phyloP scores from a whole-genome alignment of 1,140 invertebrate genomes.

The Contarinia nasturtii region DNA sequence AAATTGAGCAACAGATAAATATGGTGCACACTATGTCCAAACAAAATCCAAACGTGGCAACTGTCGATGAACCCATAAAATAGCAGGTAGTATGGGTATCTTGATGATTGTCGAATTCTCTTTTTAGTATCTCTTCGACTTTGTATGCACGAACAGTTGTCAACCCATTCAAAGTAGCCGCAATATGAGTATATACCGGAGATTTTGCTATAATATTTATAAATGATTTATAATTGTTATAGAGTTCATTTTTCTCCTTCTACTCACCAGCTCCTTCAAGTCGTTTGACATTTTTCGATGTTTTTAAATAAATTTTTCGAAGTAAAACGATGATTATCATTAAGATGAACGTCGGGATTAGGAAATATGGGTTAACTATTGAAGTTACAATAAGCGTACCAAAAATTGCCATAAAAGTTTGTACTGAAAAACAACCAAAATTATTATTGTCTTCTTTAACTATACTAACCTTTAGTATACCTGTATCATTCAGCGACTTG shows the following conservation, averaged over 20 bases:
- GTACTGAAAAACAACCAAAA: too few relatives aligned
- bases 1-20: conserved; percentile 49
- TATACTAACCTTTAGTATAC: too few relatives aligned
- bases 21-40: conserved; percentile 48
- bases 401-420: conserved; percentile 39
- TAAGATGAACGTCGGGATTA: conserved; percentile 47
- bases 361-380: conserved; percentile 50
- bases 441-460: too few relatives aligned
- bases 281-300: conserved; percentile 68
- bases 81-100: conserved; percentile 52
- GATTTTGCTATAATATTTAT: conserved; percentile 24
- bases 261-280: conserved; percentile 59
- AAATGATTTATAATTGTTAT: conserved; percentile 1
- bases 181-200: conserved; percentile 62
- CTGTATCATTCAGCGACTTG: conserved; percentile 42
- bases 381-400: conserved; percentile 46
- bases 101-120: conserved; percentile 39
- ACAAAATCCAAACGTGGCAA: conserved; percentile 62
- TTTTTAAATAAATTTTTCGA: conserved; percentile 57
- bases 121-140: conserved; percentile 37
- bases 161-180: conserved; percentile 48
- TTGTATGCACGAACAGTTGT: conserved; percentile 51
- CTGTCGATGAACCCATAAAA: conserved; percentile 58
- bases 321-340: conserved; percentile 48
- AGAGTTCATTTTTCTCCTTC: neutral